These are phyloP conservation scores for Lasiommata megera DNA, from an alignment of 2,888 invertebrate genomes.

Conservation along the genomic window DNA sequence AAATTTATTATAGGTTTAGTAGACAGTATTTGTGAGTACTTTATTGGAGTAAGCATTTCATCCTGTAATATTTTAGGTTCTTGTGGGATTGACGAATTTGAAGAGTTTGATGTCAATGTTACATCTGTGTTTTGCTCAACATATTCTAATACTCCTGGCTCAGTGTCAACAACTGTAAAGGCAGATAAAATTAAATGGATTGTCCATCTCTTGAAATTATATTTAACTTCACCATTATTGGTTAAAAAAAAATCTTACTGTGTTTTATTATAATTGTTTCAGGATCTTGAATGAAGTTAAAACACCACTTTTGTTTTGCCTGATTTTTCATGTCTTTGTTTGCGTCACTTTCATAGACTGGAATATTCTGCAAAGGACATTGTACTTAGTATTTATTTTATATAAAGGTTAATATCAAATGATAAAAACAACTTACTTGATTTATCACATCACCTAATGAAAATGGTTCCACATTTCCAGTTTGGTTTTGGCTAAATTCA, in stretches of 20 bases:
- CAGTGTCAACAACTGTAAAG: slow-evolving; percentile 35
- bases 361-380: slow-evolving; percentile 36
- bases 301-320: slow-evolving; percentile 48
- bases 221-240: neutral
- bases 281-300: slow-evolving; percentile 47
- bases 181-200: neutral
- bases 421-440: slow-evolving; percentile 40
- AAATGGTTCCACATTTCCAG: slow-evolving; percentile 59
- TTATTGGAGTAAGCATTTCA: neutral
- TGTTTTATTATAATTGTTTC: slow-evolving; percentile 47
- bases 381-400: neutral
- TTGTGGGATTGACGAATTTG: slow-evolving; percentile 37
- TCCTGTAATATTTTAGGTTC: slow-evolving; percentile 4
- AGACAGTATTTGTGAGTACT: slow-evolving; percentile 19
- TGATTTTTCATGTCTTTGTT: slow-evolving; percentile 30
- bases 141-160: slow-evolving; percentile 12
- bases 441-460: slow-evolving; percentile 42
- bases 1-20: slow-evolving; percentile 23
- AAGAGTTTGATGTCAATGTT: slow-evolving; percentile 26
- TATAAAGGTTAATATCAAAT: neutral
- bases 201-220: neutral
- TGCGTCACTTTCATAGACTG: slow-evolving; percentile 30
- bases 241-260: slow-evolving; percentile 42
- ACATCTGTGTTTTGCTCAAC: slow-evolving; percentile 37
- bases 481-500: slow-evolving; percentile 38